These are phyloP conservation scores for Campylomormyrus numenius DNA, from an alignment of 2,113 vertebrate species.

Conservation along the genomic window DNA sequence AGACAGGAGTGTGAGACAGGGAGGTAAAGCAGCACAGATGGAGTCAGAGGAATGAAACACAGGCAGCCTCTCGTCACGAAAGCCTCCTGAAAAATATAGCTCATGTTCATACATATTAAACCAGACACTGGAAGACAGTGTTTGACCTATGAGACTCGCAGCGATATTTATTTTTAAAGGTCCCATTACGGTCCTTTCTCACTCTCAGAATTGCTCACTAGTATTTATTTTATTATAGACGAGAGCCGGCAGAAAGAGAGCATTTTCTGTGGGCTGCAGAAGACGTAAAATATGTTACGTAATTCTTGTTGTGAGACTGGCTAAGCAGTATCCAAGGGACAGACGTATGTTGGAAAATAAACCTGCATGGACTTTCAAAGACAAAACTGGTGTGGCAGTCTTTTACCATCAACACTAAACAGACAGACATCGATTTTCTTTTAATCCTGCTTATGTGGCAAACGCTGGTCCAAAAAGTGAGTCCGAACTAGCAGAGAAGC, in stretches of 20 bases:
- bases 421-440: neutral
- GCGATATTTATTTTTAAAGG: neutral
- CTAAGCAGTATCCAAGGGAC: neutral
- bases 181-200: neutral
- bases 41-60: neutral
- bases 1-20: neutral
- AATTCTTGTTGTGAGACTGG: neutral
- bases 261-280: neutral
- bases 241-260: neutral
- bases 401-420: neutral
- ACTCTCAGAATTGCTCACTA: neutral
- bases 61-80: neutral
- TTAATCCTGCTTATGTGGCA: neutral
- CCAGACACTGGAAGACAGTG: neutral
- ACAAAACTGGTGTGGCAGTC: neutral
- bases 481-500: neutral
- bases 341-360: neutral
- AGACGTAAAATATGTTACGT: neutral
- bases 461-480: neutral
- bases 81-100: neutral
- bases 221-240: neutral
- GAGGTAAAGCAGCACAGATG: neutral
- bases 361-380: neutral
- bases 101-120: neutral
- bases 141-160: neutral